Percentiles rank a stretch among this genome's conserved stretches.
These are phyloP conservation scores for Emydocephalus ijimae DNA, from an alignment of 2,113 vertebrate species.

Conservation along the genomic window DNA sequence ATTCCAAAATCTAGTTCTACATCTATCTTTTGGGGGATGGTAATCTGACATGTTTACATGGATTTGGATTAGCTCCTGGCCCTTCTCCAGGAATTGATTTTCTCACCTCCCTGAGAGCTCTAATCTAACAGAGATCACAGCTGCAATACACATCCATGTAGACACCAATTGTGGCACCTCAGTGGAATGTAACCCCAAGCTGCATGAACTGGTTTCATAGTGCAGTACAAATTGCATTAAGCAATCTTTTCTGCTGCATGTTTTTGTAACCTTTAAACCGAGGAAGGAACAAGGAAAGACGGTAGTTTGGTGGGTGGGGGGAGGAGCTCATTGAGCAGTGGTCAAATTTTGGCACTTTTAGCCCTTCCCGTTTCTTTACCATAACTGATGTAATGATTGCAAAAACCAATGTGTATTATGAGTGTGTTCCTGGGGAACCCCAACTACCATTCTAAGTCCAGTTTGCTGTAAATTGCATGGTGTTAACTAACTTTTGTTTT, in stretches of 20 bases:
- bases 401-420: background rate
- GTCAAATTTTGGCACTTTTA: background rate
- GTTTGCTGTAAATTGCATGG: background rate
- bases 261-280: slow-evolving; percentile 1
- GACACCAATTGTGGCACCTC: background rate
- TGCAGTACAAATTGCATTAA: background rate
- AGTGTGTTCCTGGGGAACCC: background rate
- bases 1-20: background rate
- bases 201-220: background rate
- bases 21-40: background rate
- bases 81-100: slow-evolving; percentile 4
- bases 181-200: background rate
- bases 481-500: background rate
- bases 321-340: background rate
- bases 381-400: background rate
- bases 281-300: no score
- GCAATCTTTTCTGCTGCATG: background rate
- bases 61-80: background rate
- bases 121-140: slow-evolving; percentile 2
- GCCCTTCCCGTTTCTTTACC: background rate
- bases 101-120: background rate
- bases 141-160: background rate
- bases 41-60: background rate
- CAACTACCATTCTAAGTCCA: background rate
- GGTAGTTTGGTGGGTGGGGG: no score